Base-by-base conservation (phyloP, 2,113 vertebrate genomes). In the Oceanites oceanicus region DNA sequence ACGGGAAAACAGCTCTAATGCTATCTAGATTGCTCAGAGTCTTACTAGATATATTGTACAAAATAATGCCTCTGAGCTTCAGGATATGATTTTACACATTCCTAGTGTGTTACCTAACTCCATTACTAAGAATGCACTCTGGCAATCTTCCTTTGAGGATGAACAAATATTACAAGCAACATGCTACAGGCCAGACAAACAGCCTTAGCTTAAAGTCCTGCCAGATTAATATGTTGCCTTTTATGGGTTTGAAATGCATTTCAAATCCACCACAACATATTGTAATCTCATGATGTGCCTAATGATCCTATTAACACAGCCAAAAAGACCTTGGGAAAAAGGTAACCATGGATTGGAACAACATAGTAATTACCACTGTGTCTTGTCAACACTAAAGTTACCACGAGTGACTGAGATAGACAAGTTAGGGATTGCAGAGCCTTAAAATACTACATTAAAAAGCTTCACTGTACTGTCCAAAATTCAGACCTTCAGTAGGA, bases 51-150 rank as follows among this genome's bases (percentile, higher is more conserved):
- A 85, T 92, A 79, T 42, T 52, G 50, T 52, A 75, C 25, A 92
- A 93, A 94, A 93, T 59, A 94, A 90, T 50, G 42, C 32, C 49
- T 79, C 40, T 93, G 88, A 95, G 94, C 86, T 92, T 85, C 23
- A 42, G 65, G 92, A 85, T 85, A 92, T 47, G 91, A 89, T 96
- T 96, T 96, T 88, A 93, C 55, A 95, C 85, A 90, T 91, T 88
- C 80, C 74, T 94, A 26, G 62, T 13, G 44, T 76, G 74, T 95
- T 94, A 86, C 84, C 62, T 77, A 91, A 78, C 50, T 84, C 71
- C 68, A 81, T 90, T 95, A 78, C 44, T 62, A 87, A 85, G 86
- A 83, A 85, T 2, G 5, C 61, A 52, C 59, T 89, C 79, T 73
- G 94, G 70, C 66, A 94, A 74, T 65, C 59, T 91, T 92, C 71